Base-by-base conservation (phyloP, 2,888 invertebrate species). In the Taenaris catops region DNA sequence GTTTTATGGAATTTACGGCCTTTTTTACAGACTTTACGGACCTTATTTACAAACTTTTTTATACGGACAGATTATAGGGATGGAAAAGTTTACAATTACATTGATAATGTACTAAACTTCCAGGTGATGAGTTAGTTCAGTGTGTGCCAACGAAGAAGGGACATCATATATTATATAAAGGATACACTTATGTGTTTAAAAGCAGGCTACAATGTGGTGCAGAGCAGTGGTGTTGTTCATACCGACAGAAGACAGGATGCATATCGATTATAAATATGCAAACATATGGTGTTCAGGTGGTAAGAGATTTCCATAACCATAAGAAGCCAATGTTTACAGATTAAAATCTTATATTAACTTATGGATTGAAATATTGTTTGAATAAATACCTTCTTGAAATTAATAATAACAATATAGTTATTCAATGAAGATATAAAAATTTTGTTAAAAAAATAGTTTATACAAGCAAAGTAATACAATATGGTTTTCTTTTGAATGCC, bases 221-320 rank as follows among this genome's bases (percentile, higher is more conserved):
- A 1, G 83, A 84, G 40, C 84, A 84, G 53, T 83, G 84, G 83
- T 73, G 72, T 33, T 84, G 84, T 37, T 81, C 83, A 1, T 84
- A 64, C 42, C 60, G 79, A 12, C 84, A 81, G 51, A 83, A 78
- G 63, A 84, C 84, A 53, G 84, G 84, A 55, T 84, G 84, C 58
- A 83, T 84, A 54, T 81, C 80, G 3, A 59, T 75, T 29, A 84
- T 84, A 46, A 84, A 84, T 48, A 83, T 84, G 78, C 81, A 83
- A 53, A 64, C 71, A 0, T 70, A 64, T 41, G 81, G 84, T 11
- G 78, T 84, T 6, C 74, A 84, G 51, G 80, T 83, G 9, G 65
- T 84, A 14, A 64, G 84, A 46, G 84, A 83, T 42, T 79, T 81
- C 41, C 84, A 84, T 56, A 84, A 84, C 44, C 84, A 84, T 46